Evolutionary conservation across 2,797 vertebrate species (phyloP).

Genomic region (Esox lucius): DNA sequence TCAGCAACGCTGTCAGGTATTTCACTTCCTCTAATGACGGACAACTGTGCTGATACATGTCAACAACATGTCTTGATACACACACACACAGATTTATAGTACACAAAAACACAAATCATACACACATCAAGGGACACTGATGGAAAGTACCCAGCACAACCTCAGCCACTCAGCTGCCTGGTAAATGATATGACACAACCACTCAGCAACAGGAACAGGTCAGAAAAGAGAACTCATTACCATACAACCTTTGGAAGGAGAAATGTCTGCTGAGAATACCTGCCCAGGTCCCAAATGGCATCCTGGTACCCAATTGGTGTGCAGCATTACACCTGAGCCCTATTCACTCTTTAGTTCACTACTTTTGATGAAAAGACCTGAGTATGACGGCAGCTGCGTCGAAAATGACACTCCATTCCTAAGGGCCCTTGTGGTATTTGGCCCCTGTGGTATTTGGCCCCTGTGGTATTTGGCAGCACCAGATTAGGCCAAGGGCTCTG

Average conservation of each 20-base stretch:
- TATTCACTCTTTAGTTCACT: no score
- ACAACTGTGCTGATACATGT: conserved; percentile 6
- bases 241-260: background rate
- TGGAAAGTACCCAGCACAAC: conserved; percentile 1
- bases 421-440: no score
- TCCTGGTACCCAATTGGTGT: no score
- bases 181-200: background rate
- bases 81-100: background rate
- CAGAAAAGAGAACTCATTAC: background rate
- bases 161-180: background rate
- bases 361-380: no score
- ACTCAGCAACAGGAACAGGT: background rate
- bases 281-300: no score
- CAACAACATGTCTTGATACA: background rate
- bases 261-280: background rate
- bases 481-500: no score
- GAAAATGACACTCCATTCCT: no score
- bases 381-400: no score
- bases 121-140: background rate
- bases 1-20: conserved; percentile 12
- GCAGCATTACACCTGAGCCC: no score
- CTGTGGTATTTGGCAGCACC: no score
- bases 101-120: background rate
- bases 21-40: conserved; percentile 24
- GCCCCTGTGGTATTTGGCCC: no score